Conservation (phyloP, 2,888 invertebrate genomes). For the Tuberolachnus salignus region DNA sequence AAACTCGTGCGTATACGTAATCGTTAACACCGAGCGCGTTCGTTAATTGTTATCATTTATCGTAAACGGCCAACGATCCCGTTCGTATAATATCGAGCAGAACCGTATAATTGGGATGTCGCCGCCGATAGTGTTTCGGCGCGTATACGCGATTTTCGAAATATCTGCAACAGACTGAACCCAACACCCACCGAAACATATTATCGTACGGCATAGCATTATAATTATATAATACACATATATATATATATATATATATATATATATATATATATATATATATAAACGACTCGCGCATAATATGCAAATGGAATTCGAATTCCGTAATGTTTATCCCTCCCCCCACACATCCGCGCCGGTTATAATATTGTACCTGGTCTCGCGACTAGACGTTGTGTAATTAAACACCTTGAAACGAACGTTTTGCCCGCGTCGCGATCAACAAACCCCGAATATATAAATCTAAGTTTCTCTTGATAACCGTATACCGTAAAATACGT, state of each 20-base stretch:
- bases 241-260: slow-evolving; percentile 9
- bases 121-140: background rate
- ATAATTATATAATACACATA: too few species aligned
- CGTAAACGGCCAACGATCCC: too few species aligned
- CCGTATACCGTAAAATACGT: too few species aligned
- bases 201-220: too few species aligned
- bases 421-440: background rate
- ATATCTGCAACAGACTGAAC: background rate
- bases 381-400: background rate
- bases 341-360: too few species aligned
- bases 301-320: slow-evolving; percentile 27
- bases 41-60: slow-evolving; percentile 16
- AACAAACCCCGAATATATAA: background rate
- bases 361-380: background rate
- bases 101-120: slow-evolving; percentile 10
- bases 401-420: slow-evolving; percentile 26
- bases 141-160: slow-evolving; percentile 14
- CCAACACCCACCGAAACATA: too few species aligned
- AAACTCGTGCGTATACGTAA: too few species aligned
- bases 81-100: background rate
- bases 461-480: too few species aligned
- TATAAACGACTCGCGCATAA: background rate
- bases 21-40: background rate
- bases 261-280: background rate
- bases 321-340: background rate